Percentiles rank a stretch among this genome's conserved stretches.
Evolutionary conservation across 2,888 invertebrate species (phyloP).

Genomic region (Lithodes maja): DNA sequence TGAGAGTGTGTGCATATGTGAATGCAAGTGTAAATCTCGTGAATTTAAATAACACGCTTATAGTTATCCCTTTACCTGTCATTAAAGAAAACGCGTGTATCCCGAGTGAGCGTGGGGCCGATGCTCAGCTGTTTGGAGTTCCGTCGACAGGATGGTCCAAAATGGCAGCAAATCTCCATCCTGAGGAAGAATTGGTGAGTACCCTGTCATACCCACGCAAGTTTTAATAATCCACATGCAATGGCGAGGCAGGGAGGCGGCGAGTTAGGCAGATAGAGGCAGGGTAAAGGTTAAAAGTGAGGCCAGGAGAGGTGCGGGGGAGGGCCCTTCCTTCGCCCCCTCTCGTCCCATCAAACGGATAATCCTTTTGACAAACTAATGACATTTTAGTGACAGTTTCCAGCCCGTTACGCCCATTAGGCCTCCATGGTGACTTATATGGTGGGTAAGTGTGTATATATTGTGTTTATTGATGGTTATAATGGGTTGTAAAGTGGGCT

Average conservation of each 20-base stretch:
- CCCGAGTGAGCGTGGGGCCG: background rate
- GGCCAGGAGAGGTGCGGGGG: background rate
- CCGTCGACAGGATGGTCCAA: conserved; percentile 63
- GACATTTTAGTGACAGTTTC: background rate
- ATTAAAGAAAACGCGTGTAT: background rate
- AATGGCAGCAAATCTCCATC: conserved; percentile 66
- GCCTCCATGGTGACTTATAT: background rate
- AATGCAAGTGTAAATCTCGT: too few species aligned
- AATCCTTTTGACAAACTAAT: conserved; percentile 26
- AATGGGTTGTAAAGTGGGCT: background rate
- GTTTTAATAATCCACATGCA: background rate
- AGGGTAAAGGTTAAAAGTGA: background rate
- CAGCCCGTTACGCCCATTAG: background rate
- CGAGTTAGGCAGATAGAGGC: background rate
- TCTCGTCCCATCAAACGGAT: background rate
- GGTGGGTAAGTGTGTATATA: too few species aligned
- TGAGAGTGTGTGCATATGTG: too few species aligned
- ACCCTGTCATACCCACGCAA: too few species aligned
- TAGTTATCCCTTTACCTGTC: conserved; percentile 5
- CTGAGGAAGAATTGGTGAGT: conserved; percentile 68
- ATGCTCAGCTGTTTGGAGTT: conserved; percentile 63
- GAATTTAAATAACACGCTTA: background rate
- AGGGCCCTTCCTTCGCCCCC: background rate
- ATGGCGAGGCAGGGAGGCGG: background rate
- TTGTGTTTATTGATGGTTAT: too few species aligned